These are phyloP conservation scores for Rhabdomys dilectus DNA, from an alignment of 2,113 vertebrate species.

Conservation along the genomic window DNA sequence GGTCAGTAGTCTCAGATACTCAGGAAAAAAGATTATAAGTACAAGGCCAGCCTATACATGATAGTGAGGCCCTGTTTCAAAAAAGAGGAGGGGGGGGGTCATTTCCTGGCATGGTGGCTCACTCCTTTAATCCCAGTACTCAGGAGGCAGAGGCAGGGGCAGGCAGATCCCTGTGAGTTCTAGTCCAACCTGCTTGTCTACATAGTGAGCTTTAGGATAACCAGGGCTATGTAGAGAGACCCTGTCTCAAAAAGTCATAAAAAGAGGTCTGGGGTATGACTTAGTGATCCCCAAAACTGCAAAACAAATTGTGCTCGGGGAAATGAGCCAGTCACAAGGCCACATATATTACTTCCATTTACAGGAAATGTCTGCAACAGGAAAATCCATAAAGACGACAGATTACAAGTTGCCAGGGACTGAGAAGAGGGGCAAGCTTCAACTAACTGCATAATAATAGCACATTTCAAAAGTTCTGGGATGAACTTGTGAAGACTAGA, in stretches of 20 bases:
- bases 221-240: not conserved
- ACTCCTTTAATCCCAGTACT: not conserved
- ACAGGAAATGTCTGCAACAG: slow-evolving; percentile 8
- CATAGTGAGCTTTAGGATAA: not conserved
- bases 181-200: not conserved
- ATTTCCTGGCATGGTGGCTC: not conserved
- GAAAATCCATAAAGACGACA: slow-evolving; percentile 24
- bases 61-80: not conserved
- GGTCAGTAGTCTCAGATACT: not conserved
- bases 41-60: not conserved
- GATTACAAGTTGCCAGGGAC: not conserved
- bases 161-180: too few relatives aligned
- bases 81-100: not conserved
- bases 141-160: not conserved
- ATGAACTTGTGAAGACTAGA: slow-evolving; percentile 20
- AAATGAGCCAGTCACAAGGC: not conserved
- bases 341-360: slow-evolving; percentile 42
- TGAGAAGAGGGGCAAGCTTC: not conserved
- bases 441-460: not conserved
- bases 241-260: not conserved
- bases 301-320: not conserved
- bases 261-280: not conserved
- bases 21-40: not conserved
- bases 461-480: not conserved
- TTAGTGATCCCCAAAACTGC: not conserved